These are phyloP conservation scores for Tillus elongatus DNA, from an alignment of 2,888 invertebrate species.

Conservation along the genomic window DNA sequence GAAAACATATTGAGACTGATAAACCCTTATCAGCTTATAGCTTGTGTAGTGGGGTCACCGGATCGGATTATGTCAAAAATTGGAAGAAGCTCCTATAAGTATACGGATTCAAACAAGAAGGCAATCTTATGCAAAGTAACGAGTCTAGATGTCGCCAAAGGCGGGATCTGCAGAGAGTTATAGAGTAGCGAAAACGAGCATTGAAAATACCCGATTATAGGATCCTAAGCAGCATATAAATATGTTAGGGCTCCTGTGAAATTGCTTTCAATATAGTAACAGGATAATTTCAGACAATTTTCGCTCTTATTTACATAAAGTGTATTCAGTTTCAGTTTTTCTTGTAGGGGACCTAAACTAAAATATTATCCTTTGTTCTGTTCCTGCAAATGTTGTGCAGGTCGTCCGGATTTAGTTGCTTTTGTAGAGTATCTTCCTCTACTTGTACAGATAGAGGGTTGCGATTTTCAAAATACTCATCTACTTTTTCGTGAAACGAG, in stretches of 20 bases:
- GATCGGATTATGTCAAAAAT: neutral
- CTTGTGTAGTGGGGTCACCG: neutral
- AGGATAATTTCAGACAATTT: too few relatives aligned
- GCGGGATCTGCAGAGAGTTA: conserved; percentile 23
- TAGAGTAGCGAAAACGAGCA: conserved; percentile 21
- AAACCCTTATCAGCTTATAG: conserved; percentile 3
- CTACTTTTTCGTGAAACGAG: too few relatives aligned
- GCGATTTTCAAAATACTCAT: too few relatives aligned
- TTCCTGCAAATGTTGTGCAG: too few relatives aligned
- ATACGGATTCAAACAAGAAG: neutral
- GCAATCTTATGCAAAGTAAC: conserved; percentile 7
- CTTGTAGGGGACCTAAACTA: too few relatives aligned
- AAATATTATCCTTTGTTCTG: too few relatives aligned
- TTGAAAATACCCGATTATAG: conserved; percentile 26
- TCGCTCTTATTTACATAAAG: too few relatives aligned
- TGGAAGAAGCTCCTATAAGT: neutral
- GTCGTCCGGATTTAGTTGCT: too few relatives aligned
- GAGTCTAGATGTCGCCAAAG: conserved; percentile 24
- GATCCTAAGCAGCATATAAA: conserved; percentile 25
- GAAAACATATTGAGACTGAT: conserved; percentile 18
- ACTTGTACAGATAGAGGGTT: too few relatives aligned
- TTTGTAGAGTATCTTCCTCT: too few relatives aligned
- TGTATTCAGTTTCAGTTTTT: too few relatives aligned
- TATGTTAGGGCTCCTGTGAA: conserved; percentile 20
- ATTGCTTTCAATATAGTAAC: too few relatives aligned